A percentile compares a stretch with the other conserved stretches of the same genome.
Conservation (phyloP, 2,113 vertebrate genomes). For the Ictalurus furcatus region DNA sequence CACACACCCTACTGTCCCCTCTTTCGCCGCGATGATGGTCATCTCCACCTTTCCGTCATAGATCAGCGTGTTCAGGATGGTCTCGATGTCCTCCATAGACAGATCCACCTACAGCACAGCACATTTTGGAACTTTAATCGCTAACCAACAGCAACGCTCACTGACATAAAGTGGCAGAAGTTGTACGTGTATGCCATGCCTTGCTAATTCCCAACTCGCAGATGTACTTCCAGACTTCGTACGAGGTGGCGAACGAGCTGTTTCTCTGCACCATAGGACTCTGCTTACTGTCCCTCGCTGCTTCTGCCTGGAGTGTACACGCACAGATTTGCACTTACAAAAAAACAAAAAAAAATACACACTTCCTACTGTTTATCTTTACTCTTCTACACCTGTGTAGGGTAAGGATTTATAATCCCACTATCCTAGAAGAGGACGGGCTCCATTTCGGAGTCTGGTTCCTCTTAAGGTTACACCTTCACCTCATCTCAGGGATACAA, state of each 20-base stretch:
- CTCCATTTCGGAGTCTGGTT: neutral
- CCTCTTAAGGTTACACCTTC: neutral
- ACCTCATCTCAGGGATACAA: neutral
- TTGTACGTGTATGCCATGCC: slow-evolving; percentile 50
- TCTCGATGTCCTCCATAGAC: slow-evolving; percentile 99
- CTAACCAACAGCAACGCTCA: neutral
- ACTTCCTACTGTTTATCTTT: neutral
- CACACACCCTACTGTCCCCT: slow-evolving; percentile 91
- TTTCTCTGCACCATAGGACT: slow-evolving; percentile 97
- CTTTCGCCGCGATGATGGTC: slow-evolving; percentile 94
- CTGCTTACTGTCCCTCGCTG: slow-evolving; percentile 89
- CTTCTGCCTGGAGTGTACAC: slow-evolving; percentile 77
- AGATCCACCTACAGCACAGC: slow-evolving; percentile 83
- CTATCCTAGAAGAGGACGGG: neutral
- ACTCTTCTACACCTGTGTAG: too few relatives aligned
- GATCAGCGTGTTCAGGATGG: slow-evolving; percentile 95
- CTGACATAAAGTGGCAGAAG: neutral
- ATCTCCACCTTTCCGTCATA: slow-evolving; percentile 98
- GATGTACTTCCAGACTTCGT: slow-evolving; percentile 99
- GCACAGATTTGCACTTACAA: neutral
- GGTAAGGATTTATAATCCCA: neutral
- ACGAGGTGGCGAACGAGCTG: slow-evolving; percentile 93
- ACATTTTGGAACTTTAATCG: neutral
- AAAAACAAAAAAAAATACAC: neutral
- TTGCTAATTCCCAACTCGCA: slow-evolving; percentile 94